Percentiles rank a stretch among this genome's conserved stretches.
These are phyloP conservation scores for Sesamia inferens DNA, from an alignment of 2,888 invertebrate species.

Conservation along the genomic window DNA sequence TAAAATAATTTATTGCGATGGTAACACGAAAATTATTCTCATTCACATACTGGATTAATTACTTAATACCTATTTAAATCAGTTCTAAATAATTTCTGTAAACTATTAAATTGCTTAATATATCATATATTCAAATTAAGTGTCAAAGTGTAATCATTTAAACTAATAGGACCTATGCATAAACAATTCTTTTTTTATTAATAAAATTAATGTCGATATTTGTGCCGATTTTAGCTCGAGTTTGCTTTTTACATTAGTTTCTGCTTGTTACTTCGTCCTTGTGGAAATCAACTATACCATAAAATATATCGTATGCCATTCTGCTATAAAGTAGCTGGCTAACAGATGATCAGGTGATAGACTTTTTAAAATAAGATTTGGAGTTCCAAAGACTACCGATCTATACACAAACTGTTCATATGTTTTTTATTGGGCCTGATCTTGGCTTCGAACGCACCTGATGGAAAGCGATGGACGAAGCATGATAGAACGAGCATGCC, in stretches of 20 bases:
- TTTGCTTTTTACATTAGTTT: not conserved
- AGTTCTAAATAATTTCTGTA: not conserved
- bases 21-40: not conserved
- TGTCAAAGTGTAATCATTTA: conserved; percentile 18
- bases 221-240: not conserved
- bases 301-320: too few species aligned
- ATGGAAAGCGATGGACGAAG: too few species aligned
- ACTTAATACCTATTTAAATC: not conserved
- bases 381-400: too few species aligned
- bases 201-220: too few species aligned
- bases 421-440: too few species aligned
- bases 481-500: too few species aligned
- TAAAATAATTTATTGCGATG: conserved; percentile 2
- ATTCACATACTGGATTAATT: conserved; percentile 5
- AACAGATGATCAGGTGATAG: too few species aligned
- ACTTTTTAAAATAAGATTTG: too few species aligned
- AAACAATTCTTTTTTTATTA: not conserved
- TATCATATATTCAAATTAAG: conserved; percentile 27
- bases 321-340: too few species aligned
- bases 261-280: not conserved
- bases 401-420: too few species aligned
- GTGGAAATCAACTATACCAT: too few species aligned
- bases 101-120: conserved; percentile 16
- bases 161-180: not conserved
- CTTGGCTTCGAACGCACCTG: too few species aligned